These are phyloP conservation scores for Rachycentron canadum DNA, from an alignment of 2,797 vertebrate genomes.

Conservation along the genomic window DNA sequence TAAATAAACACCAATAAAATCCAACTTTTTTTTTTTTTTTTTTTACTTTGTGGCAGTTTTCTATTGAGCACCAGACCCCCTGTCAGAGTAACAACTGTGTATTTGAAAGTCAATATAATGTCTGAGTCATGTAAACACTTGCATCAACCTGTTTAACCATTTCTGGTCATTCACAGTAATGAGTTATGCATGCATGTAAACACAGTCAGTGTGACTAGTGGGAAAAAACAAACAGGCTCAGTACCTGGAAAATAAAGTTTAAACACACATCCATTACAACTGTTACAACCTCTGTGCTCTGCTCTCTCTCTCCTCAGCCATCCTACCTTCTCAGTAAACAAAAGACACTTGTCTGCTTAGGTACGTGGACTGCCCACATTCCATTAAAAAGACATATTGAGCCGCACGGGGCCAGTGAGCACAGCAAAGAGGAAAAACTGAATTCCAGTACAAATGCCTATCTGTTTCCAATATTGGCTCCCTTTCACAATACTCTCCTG, in stretches of 20 bases:
- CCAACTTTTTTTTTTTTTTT: neutral
- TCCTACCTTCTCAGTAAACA: slow-evolving; percentile 56
- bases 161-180: slow-evolving; percentile 32
- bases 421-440: slow-evolving; percentile 48
- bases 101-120: too few species aligned
- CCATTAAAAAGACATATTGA: slow-evolving; percentile 56
- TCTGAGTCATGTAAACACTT: slow-evolving; percentile 17
- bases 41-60: neutral
- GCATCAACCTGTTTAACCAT: slow-evolving; percentile 16
- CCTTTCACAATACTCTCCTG: slow-evolving; percentile 54
- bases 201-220: slow-evolving; percentile 15
- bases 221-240: slow-evolving; percentile 5
- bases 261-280: slow-evolving; percentile 21
- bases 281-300: slow-evolving; percentile 24
- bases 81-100: neutral
- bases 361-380: slow-evolving; percentile 50
- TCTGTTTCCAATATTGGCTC: slow-evolving; percentile 67
- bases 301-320: slow-evolving; percentile 17
- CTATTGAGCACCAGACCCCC: neutral
- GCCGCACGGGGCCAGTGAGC: slow-evolving; percentile 24
- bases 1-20: slow-evolving; percentile 10
- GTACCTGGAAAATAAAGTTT: slow-evolving; percentile 29
- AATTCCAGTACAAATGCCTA: slow-evolving; percentile 58
- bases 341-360: slow-evolving; percentile 63
- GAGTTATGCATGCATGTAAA: slow-evolving; percentile 20